Base-by-base conservation (phyloP, 2,888 invertebrate species). In the Halocaridina rubra region DNA sequence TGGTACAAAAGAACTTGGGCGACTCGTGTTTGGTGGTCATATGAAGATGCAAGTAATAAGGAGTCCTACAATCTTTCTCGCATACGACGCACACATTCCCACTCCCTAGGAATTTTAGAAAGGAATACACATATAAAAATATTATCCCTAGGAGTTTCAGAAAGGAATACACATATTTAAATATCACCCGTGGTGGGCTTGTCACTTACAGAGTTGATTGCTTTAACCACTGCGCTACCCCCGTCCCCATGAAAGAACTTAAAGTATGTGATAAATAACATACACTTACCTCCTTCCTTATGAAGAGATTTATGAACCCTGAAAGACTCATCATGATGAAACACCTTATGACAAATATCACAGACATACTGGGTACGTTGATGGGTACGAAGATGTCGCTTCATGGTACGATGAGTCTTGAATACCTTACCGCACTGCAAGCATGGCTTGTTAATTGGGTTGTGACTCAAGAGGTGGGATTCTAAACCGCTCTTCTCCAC, bases 401-500 rank as follows among this genome's bases (percentile, higher is more conserved):
- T 80, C 84, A 84, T 64, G 32, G 84, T 84, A 33, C 84, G 72
- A 13, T 46, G 74, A 0, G 84, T 84, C 67, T 84, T 84, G 79
- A 79, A 84, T 13, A 84, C 46, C 30, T 84, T 84, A 3, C 84
- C 84, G 24, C 84, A 84, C 33, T 84, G 46, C 3, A 32, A 27
- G 29, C 84, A 84, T 3, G 74, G 30, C 33, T 64, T 24, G 27
- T 84, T 79, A 69, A 84, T 27, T 10, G 84, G 84, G 22, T 64
- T 46, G 75, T 84, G 84, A 16, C 79, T 84, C 53, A 75, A 22
- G 10, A 53, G 46, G 39, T 84, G 84, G 13, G 79, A 74, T 16
- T 75, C 74, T n/a, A 84, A 39, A 7, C 84, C 84, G 24, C 84
- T 80, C 75, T 84, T 84, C 79, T 84, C 84, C 13, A 84, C 84